A percentile compares a stretch with the other conserved stretches of the same genome.
These are phyloP conservation scores for Triplophysa dalaica DNA, from an alignment of 2,113 vertebrate genomes.

Conservation along the genomic window DNA sequence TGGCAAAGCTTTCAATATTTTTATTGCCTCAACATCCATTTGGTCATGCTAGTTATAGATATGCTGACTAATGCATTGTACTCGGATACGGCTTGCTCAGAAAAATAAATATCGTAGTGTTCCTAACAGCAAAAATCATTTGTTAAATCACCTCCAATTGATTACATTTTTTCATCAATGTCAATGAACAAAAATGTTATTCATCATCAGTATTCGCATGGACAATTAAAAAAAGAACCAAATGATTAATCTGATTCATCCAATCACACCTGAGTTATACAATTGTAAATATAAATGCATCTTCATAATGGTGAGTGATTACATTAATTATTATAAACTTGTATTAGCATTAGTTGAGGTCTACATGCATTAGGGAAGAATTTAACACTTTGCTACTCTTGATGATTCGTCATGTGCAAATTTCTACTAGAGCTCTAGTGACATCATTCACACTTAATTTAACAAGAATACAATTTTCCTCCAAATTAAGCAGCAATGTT, in stretches of 20 bases:
- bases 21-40: neutral
- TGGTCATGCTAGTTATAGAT: neutral
- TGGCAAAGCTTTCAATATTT: neutral
- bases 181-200: constrained; percentile 9
- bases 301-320: neutral
- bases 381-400: neutral
- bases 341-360: neutral
- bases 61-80: neutral
- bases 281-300: neutral
- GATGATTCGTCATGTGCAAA: neutral
- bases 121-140: neutral
- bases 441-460: constrained; percentile 27
- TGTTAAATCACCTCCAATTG: neutral
- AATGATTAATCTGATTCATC: constrained; percentile 20
- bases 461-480: constrained; percentile 18
- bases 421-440: neutral
- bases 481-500: constrained; percentile 21
- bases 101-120: neutral
- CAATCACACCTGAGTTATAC: neutral
- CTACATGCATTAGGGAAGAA: neutral
- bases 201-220: neutral
- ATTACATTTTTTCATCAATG: neutral
- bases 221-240: neutral
- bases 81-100: neutral
- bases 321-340: constrained; percentile 1